phyloP scores from a whole-genome alignment of 2,888 invertebrate species.

The Drosophila lutescens region DNA sequence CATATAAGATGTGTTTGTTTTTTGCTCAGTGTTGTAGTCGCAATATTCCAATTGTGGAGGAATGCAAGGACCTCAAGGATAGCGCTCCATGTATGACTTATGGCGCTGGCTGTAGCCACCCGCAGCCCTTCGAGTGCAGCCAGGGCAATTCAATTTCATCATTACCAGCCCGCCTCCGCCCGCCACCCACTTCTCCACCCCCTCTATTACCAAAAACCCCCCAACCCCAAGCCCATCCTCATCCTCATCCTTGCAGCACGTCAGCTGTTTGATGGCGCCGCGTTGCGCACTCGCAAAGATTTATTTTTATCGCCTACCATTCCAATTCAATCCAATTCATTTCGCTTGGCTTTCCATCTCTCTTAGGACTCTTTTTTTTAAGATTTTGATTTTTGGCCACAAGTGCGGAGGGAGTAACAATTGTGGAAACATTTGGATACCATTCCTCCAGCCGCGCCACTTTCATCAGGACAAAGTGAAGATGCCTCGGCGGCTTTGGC shows the following conservation, averaged over 20 bases:
- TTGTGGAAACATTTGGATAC: slow-evolving; percentile 47
- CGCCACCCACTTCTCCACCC: not conserved
- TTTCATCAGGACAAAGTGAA: slow-evolving; percentile 56
- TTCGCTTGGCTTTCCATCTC: slow-evolving; percentile 50
- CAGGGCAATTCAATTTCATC: slow-evolving; percentile 51
- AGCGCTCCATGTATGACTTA: slow-evolving; percentile 78
- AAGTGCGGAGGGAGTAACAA: slow-evolving; percentile 17
- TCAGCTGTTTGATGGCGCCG: slow-evolving; percentile 74
- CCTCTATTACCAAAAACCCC: not conserved
- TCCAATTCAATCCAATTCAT: slow-evolving; percentile 80
- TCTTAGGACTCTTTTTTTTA: slow-evolving; percentile 18
- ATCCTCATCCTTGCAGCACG: slow-evolving; percentile 39
- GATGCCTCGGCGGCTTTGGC: slow-evolving; percentile 23
- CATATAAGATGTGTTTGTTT: not conserved
- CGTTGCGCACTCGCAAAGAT: slow-evolving; percentile 78
- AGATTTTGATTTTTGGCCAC: slow-evolving; percentile 41
- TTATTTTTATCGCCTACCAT: slow-evolving; percentile 83
- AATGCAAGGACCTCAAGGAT: slow-evolving; percentile 56
- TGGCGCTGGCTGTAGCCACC: slow-evolving; percentile 36
- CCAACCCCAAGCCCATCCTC: not conserved
- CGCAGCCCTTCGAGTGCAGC: slow-evolving; percentile 26
- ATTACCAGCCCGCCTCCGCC: slow-evolving; percentile 24
- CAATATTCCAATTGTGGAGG: slow-evolving; percentile 42
- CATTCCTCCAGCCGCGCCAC: slow-evolving; percentile 33
- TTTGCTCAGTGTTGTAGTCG: slow-evolving; percentile 12